Evolutionary conservation across 2,797 vertebrate genomes (phyloP).

Genomic region (Cryptoprocta ferox): DNA sequence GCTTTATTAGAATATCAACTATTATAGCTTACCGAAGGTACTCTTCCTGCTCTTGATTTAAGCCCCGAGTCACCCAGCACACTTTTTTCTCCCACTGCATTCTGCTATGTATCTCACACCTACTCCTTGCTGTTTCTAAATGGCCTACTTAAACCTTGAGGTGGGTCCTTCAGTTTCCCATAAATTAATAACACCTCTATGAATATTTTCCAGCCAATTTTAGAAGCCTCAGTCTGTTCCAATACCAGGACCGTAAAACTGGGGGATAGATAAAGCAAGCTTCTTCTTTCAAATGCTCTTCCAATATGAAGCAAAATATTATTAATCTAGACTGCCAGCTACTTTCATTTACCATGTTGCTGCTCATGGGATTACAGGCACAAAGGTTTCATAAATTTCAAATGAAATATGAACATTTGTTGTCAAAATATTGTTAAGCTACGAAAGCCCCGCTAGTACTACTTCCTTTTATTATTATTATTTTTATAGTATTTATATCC

Average conservation of each 20-base stretch:
- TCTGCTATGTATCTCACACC: conserved; percentile 75
- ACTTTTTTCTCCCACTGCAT: background rate
- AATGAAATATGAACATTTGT: conserved; percentile 91
- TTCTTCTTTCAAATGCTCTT: conserved; percentile 87
- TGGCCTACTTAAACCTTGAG: conserved; percentile 86
- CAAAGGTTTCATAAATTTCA: conserved; percentile 90
- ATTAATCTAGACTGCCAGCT: conserved; percentile 89
- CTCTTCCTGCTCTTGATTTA: conserved; percentile 81
- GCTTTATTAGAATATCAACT: conserved; percentile 80
- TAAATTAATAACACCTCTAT: conserved; percentile 88
- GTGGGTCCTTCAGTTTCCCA: conserved; percentile 86
- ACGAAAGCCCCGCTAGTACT: conserved; percentile 85
- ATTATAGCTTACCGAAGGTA: conserved; percentile 57
- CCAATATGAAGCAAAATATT: conserved; percentile 87
- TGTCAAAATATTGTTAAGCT: conserved; percentile 89
- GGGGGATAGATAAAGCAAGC: conserved; percentile 82
- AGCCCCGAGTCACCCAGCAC: conserved; percentile 66
- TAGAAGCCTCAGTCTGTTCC: conserved; percentile 81
- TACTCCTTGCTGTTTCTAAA: conserved; percentile 82
- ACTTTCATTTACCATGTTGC: conserved; percentile 90
- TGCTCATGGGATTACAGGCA: conserved; percentile 88
- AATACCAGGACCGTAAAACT: conserved; percentile 75
- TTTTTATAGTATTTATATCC: conserved; percentile 85
- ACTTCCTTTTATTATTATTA: conserved; percentile 69
- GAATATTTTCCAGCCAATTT: conserved; percentile 84